Percentiles rank a stretch among this genome's conserved stretches.
phyloP scores from a whole-genome alignment of 2,888 invertebrate genomes.

The Polymixis lichenea region DNA sequence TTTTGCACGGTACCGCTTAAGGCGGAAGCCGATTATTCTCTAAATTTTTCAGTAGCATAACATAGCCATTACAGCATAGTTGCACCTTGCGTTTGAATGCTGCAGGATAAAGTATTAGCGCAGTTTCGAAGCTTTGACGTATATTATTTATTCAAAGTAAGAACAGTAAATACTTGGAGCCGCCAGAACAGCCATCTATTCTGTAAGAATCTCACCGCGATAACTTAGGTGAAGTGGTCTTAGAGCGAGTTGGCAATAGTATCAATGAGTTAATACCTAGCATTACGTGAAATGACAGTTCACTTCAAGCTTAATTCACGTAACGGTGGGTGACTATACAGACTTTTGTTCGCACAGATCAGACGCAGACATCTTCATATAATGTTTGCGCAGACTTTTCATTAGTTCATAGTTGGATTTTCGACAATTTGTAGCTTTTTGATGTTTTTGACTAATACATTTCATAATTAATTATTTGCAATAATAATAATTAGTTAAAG shows the following conservation, averaged over 20 bases:
- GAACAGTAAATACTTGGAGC: slow-evolving; percentile 78
- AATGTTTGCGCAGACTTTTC: too few relatives aligned
- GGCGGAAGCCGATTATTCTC: not conserved
- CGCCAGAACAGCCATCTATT: slow-evolving; percentile 4
- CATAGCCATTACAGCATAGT: slow-evolving; percentile 52
- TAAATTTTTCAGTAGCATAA: slow-evolving; percentile 47
- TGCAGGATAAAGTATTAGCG: slow-evolving; percentile 77
- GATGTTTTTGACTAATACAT: too few relatives aligned
- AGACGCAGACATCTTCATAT: too few relatives aligned
- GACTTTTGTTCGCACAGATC: too few relatives aligned
- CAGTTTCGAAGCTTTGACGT: slow-evolving; percentile 84
- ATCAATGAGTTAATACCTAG: not conserved
- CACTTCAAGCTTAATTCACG: too few relatives aligned
- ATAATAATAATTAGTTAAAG: too few relatives aligned
- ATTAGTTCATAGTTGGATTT: too few relatives aligned
- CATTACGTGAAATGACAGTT: not conserved
- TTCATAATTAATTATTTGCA: too few relatives aligned
- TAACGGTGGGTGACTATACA: too few relatives aligned
- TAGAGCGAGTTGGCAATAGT: not conserved
- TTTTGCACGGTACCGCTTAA: not conserved
- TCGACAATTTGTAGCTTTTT: too few relatives aligned
- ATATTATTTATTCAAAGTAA: slow-evolving; percentile 86
- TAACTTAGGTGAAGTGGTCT: not conserved
- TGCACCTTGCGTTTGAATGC: slow-evolving; percentile 58
- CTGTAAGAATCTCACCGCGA: not conserved